Evolutionary conservation across 2,888 invertebrate genomes (phyloP).

Genomic region (Dicranocentrus wangi): DNA sequence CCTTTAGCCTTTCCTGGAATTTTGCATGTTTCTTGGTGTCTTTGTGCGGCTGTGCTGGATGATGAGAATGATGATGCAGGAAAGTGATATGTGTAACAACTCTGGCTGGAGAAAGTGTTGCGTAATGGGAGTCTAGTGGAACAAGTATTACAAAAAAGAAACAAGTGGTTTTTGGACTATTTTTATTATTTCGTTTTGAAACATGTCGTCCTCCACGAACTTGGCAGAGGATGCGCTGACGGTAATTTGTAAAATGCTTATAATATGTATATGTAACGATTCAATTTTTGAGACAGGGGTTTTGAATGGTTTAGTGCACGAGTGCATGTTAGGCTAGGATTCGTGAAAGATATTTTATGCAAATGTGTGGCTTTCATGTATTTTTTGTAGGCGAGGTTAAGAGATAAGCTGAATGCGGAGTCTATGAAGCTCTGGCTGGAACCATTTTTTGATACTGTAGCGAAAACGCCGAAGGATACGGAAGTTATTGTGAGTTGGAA

Average conservation of each 20-base stretch:
- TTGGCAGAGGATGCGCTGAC: constrained; percentile 50
- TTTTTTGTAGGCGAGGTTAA: constrained; percentile 74
- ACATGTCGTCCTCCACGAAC: constrained; percentile 28
- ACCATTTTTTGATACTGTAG: constrained; percentile 80
- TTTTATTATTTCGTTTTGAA: too few species aligned
- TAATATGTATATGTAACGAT: background rate
- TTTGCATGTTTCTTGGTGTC: too few species aligned
- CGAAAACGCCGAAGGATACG: constrained; percentile 76
- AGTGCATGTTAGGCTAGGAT: background rate
- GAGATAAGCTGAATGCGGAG: constrained; percentile 81
- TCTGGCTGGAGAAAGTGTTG: too few species aligned
- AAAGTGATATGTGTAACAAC: too few species aligned
- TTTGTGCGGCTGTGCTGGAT: too few species aligned
- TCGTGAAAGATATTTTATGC: background rate
- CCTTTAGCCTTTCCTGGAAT: too few species aligned
- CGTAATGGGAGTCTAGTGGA: too few species aligned
- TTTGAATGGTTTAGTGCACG: background rate
- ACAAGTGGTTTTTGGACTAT: too few species aligned
- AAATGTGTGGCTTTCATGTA: background rate
- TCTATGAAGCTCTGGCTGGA: constrained; percentile 85
- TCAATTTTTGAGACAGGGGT: background rate
- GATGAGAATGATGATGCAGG: too few species aligned
- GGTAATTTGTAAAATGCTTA: background rate
- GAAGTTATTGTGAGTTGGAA: constrained; percentile 76
- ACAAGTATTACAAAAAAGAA: too few species aligned